Percentiles rank a stretch among this genome's conserved stretches.
Evolutionary conservation across 2,888 invertebrate genomes (phyloP).

Genomic region (Morpho helenor): DNA sequence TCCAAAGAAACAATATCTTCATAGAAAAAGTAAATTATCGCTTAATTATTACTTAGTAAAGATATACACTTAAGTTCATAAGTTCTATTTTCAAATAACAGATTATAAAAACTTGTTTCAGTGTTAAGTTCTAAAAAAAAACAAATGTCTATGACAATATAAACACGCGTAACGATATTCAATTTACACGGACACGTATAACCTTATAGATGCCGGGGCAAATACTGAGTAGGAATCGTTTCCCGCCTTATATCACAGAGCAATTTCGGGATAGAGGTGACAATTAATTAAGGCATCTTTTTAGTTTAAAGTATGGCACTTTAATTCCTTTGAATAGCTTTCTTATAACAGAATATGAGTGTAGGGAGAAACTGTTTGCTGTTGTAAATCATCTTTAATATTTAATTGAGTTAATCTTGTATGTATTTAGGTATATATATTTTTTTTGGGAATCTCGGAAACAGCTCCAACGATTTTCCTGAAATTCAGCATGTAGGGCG

Average conservation of each 20-base stretch:
- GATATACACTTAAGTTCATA: not conserved
- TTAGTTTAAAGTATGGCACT: not conserved
- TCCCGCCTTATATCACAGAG: slow-evolving; percentile 55
- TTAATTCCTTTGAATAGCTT: too few species aligned
- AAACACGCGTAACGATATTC: slow-evolving; percentile 23
- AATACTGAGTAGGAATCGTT: slow-evolving; percentile 51
- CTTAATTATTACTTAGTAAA: too few species aligned
- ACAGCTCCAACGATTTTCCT: too few species aligned
- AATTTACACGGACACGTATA: slow-evolving; percentile 28
- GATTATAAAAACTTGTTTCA: not conserved
- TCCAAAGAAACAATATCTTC: slow-evolving; percentile 2
- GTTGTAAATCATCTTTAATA: too few species aligned
- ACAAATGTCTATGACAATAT: not conserved
- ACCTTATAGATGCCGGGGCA: slow-evolving; percentile 46
- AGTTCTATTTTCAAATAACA: not conserved
- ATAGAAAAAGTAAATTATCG: not conserved
- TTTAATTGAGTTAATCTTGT: too few species aligned
- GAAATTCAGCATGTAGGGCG: too few species aligned
- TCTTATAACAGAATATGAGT: too few species aligned
- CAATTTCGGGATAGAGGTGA: slow-evolving; percentile 30
- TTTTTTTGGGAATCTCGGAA: too few species aligned
- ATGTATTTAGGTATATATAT: too few species aligned
- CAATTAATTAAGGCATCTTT: slow-evolving; percentile 8
- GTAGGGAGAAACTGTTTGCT: too few species aligned
- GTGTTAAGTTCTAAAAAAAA: too few species aligned